These are phyloP conservation scores for Pterocles gutturalis DNA, from an alignment of 2,113 vertebrate species.

Conservation along the genomic window DNA sequence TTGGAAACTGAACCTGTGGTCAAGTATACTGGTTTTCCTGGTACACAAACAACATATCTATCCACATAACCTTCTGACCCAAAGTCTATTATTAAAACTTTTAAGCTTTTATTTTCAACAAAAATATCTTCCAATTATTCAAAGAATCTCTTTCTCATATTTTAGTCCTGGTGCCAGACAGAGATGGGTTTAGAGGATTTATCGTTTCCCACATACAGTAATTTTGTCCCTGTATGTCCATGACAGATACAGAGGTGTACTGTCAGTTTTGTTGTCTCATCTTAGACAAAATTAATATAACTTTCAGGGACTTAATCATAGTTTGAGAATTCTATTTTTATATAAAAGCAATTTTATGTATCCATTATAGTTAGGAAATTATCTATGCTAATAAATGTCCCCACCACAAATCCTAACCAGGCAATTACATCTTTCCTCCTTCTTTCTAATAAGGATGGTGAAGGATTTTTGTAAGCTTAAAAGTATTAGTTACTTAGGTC, in stretches of 20 bases:
- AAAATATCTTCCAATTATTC: constrained; percentile 1
- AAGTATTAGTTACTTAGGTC: neutral
- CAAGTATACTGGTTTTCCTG: neutral
- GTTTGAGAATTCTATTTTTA: neutral
- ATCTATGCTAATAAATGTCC: constrained; percentile 7
- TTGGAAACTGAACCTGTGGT: neutral
- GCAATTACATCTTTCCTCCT: neutral
- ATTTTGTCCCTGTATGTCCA: constrained; percentile 1
- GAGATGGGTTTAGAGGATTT: constrained; percentile 13
- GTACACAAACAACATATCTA: neutral
- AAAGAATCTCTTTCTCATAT: neutral
- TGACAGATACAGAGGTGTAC: neutral
- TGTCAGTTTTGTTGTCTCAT: constrained; percentile 9
- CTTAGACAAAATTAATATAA: constrained; percentile 4
- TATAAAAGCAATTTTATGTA: neutral
- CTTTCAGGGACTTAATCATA: neutral
- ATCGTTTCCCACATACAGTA: constrained; percentile 36
- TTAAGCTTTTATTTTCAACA: neutral
- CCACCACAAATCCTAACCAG: neutral
- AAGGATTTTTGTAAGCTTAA: neutral
- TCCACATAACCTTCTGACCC: neutral
- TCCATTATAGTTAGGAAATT: neutral
- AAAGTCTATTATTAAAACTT: neutral
- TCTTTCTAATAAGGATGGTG: neutral
- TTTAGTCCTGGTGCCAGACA: constrained; percentile 21